These are phyloP conservation scores for Ophioderma brevispina DNA, from an alignment of 35 echinoderm and acorn worm species.

Conservation along the genomic window DNA sequence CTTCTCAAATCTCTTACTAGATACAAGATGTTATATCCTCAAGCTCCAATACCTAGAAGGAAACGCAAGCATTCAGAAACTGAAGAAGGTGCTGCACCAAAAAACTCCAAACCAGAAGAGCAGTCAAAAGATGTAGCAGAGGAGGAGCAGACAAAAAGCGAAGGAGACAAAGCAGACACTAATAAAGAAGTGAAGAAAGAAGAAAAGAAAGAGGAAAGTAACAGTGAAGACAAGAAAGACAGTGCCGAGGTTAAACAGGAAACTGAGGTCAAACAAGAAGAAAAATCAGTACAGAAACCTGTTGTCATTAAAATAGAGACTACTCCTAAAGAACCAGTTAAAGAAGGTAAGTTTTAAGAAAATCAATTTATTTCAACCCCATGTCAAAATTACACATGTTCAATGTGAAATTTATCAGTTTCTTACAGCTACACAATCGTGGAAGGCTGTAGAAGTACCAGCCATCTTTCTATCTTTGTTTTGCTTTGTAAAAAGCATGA, in stretches of 20 bases:
- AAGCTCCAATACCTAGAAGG: constrained; percentile 64
- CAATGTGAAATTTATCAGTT: no score
- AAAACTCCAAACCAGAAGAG: not conserved
- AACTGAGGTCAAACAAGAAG: not conserved
- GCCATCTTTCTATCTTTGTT: no score
- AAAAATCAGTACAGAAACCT: not conserved
- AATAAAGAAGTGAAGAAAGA: not conserved
- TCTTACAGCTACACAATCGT: no score
- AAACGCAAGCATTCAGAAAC: constrained; percentile 44
- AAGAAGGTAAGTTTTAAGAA: not conserved
- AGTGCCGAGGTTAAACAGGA: not conserved
- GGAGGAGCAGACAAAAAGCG: not conserved
- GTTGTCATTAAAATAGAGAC: no score
- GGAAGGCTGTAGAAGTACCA: no score
- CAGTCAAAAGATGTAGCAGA: not conserved
- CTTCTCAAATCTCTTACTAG: not conserved
- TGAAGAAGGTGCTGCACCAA: not conserved
- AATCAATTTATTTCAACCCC: no score
- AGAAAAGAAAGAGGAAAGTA: not conserved
- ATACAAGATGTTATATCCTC: constrained; percentile 65
- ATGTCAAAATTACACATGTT: no score
- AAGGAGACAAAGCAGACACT: constrained; percentile 4
- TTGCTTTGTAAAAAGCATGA: no score
- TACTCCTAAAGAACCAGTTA: not conserved
- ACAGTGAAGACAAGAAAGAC: constrained; percentile 13